Base-by-base conservation (phyloP, 2,888 invertebrate species). In the Drosophila barbarae region DNA sequence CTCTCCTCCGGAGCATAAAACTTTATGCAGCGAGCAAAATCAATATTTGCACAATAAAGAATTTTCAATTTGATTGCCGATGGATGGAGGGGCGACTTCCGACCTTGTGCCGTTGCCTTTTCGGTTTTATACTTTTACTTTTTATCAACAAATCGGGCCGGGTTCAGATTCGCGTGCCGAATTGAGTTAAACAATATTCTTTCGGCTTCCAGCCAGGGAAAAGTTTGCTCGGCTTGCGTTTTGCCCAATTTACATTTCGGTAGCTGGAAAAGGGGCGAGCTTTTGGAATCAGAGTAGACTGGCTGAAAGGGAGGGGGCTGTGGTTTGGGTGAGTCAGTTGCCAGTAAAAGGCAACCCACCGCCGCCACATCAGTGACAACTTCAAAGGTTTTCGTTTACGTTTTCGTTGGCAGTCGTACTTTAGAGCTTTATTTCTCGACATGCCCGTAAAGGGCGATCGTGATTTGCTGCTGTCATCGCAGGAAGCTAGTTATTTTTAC, bases 171-270 rank as follows among this genome's bases (percentile, higher is more conserved):
- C 56, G 69, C 60, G 60, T 61, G 63, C 64, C 23, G 72, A 80
- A 83, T 74, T 84, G 76, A 77, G 84, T 78, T 78, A 69, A 82
- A 57, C 63, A 71, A 69, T 70, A 56, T 81, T 77, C 75, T 56
- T 65, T 51, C 74, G 30, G 41, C 41, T 35, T 5, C 10, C 57
- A 30, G 18, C 26, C 44, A 36, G 50, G 44, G 30, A 63, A 47
- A 56, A 69, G 50, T 61, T 68, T 23, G 61, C 42, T 55, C 54
- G 41, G 38, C 51, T 32, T 49, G 65, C 54, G 67, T 55, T 65
- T 56, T 49, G 56, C 41, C 41, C 56, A 58, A 79, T 84, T 82
- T 79, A 74, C 74, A 79, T 72, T 78, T 56, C 26, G 53, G 47
- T 35, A 28, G 49, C 63, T n/a, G 41, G 15, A 30, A 35, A 28